Evolutionary conservation across 2,888 invertebrate genomes (phyloP), one percentile per base, ranked within the genome.

Genomic region (Eristalis arbustorum): DNA sequence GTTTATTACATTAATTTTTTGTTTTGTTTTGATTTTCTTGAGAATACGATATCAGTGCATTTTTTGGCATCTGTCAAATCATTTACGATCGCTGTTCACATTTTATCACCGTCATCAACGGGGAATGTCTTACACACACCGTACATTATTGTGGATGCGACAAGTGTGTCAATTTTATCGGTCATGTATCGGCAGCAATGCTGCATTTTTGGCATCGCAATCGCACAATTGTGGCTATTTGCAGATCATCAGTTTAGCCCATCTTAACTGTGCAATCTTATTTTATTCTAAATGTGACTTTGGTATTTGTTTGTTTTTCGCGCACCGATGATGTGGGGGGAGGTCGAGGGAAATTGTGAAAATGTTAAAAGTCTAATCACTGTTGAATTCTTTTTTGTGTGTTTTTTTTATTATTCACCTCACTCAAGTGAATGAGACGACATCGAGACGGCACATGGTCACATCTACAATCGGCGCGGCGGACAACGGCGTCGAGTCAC

Each of bases 301-400:
- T 76, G 75, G 75, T 79, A 75, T 88, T 83, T 83, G 79, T 75
- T 49, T 5, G 31, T 4, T 31, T 31, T 10, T 31, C 31, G 31
- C 10, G 31, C 42, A 13, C n/a, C 1, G 42, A n/a, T 2, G 14
- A 4, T 1, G 1, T 6, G 2, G 14, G 3, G 6, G 6, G 42
- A 10, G 64, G 67, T n/a, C n/a, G n/a, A n/a, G 31, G 77, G 74
- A 82, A 82, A 78, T 83, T 87, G 74, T 78, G 79, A 87, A 87
- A 88, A 88, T 88, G 88, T 84, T 84, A 88, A 84, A 84, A 76
- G 87, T 87, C 87, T 83, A 83, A 87, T 87, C 87, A 79, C 78
- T 83, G 69, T 68, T 67, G 77, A 78, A 69, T 69, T 57, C 25
- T 28, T 23, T 67, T 57, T 22, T 68, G 66, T 68, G 37, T 59